These are phyloP conservation scores for Trichomalopsis sarcophagae DNA, from an alignment of 1,140 invertebrate species.

Conservation along the genomic window DNA sequence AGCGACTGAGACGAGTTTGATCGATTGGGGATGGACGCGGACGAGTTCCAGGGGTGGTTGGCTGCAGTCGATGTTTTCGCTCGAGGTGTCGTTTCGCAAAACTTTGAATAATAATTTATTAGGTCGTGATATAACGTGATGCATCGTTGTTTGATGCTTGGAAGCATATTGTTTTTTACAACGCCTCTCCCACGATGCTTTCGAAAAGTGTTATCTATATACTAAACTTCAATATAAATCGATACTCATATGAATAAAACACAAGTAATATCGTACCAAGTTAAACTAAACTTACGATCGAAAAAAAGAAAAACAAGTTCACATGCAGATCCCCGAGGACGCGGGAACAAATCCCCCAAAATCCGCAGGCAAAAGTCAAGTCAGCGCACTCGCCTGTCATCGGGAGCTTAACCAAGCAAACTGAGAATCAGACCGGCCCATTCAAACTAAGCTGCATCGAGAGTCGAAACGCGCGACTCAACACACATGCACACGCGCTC, in stretches of 20 bases:
- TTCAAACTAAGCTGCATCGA: not conserved
- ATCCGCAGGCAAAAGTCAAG: not conserved
- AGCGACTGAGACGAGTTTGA: constrained; percentile 18
- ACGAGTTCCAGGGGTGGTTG: no score
- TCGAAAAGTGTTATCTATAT: no score
- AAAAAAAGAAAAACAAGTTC: not conserved
- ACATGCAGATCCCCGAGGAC: not conserved
- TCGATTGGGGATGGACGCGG: constrained; percentile 13
- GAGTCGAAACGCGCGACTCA: not conserved
- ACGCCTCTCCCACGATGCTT: no score
- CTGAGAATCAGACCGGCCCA: not conserved
- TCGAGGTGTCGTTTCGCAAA: not conserved
- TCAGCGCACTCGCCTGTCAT: not conserved
- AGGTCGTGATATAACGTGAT: not conserved
- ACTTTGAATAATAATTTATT: constrained; percentile 29
- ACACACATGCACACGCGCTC: not conserved
- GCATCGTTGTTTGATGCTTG: not conserved
- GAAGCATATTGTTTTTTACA: not conserved
- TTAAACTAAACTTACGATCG: not conserved
- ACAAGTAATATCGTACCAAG: no score
- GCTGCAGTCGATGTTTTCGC: not conserved
- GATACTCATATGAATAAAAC: no score
- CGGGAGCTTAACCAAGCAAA: constrained; percentile 22
- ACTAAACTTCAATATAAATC: no score
- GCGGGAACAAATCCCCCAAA: not conserved